Evolutionary conservation across 2,888 invertebrate species (phyloP), one percentile per base, ranked within the genome.

Genomic region (Drosophila crucigera): DNA sequence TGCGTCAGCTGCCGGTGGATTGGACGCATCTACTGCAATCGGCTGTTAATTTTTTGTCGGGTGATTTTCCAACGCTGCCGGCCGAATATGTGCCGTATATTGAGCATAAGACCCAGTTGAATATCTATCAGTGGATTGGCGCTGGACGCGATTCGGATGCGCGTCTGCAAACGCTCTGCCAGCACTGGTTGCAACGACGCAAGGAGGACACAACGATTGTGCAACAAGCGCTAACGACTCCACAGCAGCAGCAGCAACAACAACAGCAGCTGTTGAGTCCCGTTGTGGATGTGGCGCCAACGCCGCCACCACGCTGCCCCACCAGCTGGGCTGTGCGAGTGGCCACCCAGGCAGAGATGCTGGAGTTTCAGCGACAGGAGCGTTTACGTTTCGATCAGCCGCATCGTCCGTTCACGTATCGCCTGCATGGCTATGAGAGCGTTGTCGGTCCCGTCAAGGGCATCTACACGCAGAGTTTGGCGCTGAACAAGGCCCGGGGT

Each of bases 71-170:
- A n/a, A 95, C 96, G 60, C 95, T 96, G 90, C 96, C 97, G 0
- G 96, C 97, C 39, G 97, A 97, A 90, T 98, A 97, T 94, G 97
- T 98, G 39, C 98, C 98, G 4, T 97, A 97, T 89, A 95, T 98
- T 87, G 98, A 98, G 92, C 97, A 96, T 94, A 97, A 98, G 92
- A 94, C 95, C 2, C 95, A 95, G 72, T 93, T 95, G 73, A 95
- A 96, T 91, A 95, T 95, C 69, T 93, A 93, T 76, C 93, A 93
- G 90, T 99, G 99, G 99, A 98, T 98, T 73, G 98, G 98, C 3
- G 97, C 97, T 9, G 98, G 98, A 0, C 94, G 98, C 7, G 98
- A 99, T 92, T 96, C 97, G 4, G 98, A 98, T 92, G 95, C 95
- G 5, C 95, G 97, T 49, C 94, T 98, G 19, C 94, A 95, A 7